Base-by-base conservation (phyloP, 1,140 invertebrate genomes). In the Ladona fulva region DNA sequence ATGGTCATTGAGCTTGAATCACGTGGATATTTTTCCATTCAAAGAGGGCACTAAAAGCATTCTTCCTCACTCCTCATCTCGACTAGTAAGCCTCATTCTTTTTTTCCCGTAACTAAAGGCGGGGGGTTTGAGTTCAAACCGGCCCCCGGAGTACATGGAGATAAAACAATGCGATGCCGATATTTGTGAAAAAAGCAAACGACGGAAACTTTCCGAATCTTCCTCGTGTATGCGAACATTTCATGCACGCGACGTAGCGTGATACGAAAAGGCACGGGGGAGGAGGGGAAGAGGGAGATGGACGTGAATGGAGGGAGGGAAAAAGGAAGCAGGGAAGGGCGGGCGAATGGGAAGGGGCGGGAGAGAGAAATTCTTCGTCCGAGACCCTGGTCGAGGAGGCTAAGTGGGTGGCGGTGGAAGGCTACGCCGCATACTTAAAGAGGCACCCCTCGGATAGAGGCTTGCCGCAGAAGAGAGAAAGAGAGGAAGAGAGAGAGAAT, bases 401-500 rank as follows among this genome's bases (percentile, higher is more conserved):
- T 78, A 24, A 73, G 77, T 25, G 66, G 25, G 52, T 42, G 52
- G 77, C 24, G 77, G 73, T 24, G 8, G 19, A 76, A 77, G 29
- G 29, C 29, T 74, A 74, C 14, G 74, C 44, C 24, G 42, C 25
- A 37, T 42, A 42, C 11, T 24, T 29, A 37, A 42, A 74, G 76
- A 59, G 42, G 77, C 52, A 25, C 37, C 75, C 78, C 37, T 59
- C 5, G 75, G 29, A 59, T 74, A 44, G 24, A 78, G 77, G 44
- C 52, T 24, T 29, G 37, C 25, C 59, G 25, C 66, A 77, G 22
- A 29, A 22, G 73, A 73, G 77, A 59, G 74, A 29, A 66, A 76
- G 78, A 66, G 24, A 73, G 76, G 77, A 76, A 77, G 80, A 77
- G 25, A 52, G 24, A 74, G 25, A 75, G 42, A 74, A 74, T 16